Evolutionary conservation across 1,140 invertebrate genomes (phyloP).

Genomic region (Lepidurus couesii): DNA sequence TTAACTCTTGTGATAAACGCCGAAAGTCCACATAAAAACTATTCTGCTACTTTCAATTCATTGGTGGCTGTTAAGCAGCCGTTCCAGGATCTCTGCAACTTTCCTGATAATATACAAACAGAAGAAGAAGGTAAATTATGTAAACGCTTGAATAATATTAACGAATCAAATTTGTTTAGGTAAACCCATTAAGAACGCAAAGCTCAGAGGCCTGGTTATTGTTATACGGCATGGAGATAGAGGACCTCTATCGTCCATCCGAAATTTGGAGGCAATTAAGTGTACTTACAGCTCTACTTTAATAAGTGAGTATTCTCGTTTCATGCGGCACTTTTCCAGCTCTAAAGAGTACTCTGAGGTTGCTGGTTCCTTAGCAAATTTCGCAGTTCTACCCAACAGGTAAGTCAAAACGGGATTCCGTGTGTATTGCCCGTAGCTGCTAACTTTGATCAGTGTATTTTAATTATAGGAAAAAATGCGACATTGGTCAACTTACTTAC

Average conservation of each 20-base stretch:
- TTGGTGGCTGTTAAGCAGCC: background rate
- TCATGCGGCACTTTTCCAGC: background rate
- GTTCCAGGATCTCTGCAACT: background rate
- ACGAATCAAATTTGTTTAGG: background rate
- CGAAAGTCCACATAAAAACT: background rate
- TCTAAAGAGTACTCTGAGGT: background rate
- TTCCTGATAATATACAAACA: background rate
- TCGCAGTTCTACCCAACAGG: background rate
- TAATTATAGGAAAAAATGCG: background rate
- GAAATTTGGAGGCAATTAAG: background rate
- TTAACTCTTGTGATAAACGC: background rate
- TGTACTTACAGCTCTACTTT: background rate
- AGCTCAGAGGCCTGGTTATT: background rate
- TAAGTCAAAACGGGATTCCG: background rate
- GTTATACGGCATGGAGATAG: background rate
- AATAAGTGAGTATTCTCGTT: background rate
- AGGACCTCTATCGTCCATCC: background rate
- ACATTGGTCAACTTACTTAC: background rate
- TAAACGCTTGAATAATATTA: background rate
- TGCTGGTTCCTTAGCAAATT: slow-evolving; percentile 14
- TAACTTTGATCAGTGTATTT: too few relatives aligned
- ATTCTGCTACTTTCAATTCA: background rate
- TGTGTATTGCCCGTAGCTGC: too few relatives aligned
- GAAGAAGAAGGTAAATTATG: background rate
- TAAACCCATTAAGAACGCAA: background rate